These are phyloP conservation scores for Chionomys nivalis DNA, from an alignment of 2,113 vertebrate genomes.

Conservation along the genomic window DNA sequence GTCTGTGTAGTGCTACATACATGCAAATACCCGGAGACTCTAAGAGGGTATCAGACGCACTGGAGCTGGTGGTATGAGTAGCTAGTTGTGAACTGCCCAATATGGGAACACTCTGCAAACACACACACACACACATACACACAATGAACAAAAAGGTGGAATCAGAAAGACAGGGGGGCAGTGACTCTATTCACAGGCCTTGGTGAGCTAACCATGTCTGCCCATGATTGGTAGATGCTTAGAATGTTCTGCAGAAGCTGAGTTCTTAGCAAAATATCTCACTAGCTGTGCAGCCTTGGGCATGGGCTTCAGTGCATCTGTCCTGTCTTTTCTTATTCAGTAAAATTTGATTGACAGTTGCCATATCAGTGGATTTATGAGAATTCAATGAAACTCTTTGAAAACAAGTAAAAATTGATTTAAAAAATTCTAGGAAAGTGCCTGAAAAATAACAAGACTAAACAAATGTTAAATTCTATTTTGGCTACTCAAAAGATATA, in stretches of 20 bases:
- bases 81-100: background rate
- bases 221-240: background rate
- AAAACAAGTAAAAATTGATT: background rate
- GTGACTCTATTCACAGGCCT: background rate
- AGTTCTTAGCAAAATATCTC: background rate
- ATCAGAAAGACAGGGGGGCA: background rate
- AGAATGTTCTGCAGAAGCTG: background rate
- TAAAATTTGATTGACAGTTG: background rate
- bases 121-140: background rate
- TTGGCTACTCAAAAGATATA: background rate
- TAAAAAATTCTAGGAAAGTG: background rate
- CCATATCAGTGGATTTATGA: background rate
- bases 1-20: background rate
- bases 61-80: background rate
- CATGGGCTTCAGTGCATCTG: background rate
- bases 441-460: background rate
- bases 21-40: background rate
- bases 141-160: background rate
- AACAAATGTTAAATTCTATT: background rate
- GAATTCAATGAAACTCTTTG: background rate
- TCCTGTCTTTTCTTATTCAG: background rate
- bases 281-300: background rate
- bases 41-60: background rate
- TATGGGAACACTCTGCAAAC: fast-evolving
- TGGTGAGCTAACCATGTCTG: background rate